Evolutionary conservation across 2,797 vertebrate species (phyloP).

Genomic region (Hoplostethus mediterraneus): DNA sequence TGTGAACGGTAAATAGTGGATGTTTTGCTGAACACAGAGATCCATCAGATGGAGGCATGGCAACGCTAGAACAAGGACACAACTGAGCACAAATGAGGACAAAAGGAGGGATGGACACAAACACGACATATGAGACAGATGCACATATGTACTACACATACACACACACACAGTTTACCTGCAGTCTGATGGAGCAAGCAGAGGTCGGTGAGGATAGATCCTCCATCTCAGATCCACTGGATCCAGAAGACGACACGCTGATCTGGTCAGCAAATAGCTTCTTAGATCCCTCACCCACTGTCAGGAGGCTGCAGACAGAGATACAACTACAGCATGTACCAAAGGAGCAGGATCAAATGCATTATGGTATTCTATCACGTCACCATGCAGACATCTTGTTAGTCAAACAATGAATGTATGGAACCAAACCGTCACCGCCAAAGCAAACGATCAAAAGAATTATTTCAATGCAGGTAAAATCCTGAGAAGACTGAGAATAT

Average conservation of each 20-base stretch:
- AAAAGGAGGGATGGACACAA: constrained; percentile 18
- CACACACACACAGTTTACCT: constrained; percentile 64
- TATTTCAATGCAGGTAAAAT: not conserved
- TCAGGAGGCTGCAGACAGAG: constrained; percentile 74
- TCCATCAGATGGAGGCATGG: constrained; percentile 10
- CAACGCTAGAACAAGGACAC: constrained; percentile 32
- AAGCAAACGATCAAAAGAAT: not conserved
- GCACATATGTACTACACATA: not conserved
- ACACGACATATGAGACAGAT: not conserved
- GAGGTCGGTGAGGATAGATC: constrained; percentile 66
- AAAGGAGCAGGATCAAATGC: no score
- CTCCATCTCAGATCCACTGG: constrained; percentile 83
- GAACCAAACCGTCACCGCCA: not conserved
- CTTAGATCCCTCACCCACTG: constrained; percentile 69
- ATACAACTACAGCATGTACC: not conserved
- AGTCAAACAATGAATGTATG: not conserved
- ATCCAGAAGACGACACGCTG: constrained; percentile 81
- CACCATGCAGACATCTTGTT: not conserved
- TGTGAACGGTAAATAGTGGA: constrained; percentile 41
- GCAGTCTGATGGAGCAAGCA: constrained; percentile 61
- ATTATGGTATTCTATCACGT: not conserved
- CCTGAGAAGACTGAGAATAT: not conserved
- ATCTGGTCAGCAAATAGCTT: constrained; percentile 79
- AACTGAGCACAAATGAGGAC: constrained; percentile 24
- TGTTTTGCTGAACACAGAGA: constrained; percentile 34